A percentile compares a stretch with the other conserved stretches of the same genome.
These are phyloP conservation scores for Phymastichus coffea DNA, from an alignment of 1,140 invertebrate genomes.

Conservation along the genomic window DNA sequence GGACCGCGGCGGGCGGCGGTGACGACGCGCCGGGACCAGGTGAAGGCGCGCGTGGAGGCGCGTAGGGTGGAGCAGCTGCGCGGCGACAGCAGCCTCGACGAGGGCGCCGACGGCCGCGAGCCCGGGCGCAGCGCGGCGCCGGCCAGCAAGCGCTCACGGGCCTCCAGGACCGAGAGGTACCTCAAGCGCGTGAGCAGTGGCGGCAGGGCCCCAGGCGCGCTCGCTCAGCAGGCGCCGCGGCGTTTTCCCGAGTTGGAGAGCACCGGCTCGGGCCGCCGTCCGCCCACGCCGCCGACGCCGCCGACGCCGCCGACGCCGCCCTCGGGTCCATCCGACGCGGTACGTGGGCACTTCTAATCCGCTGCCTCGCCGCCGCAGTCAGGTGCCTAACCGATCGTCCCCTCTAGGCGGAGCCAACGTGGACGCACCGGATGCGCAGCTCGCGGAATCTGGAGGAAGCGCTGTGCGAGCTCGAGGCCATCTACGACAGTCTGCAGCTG, in stretches of 20 bases:
- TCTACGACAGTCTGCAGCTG: constrained; percentile 80
- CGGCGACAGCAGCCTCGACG: constrained; percentile 69
- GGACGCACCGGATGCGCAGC: too few species aligned
- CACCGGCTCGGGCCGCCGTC: neutral
- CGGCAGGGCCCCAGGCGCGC: constrained; percentile 6
- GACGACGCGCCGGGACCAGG: constrained; percentile 36
- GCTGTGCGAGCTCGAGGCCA: constrained; percentile 82
- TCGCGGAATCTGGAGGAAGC: constrained; percentile 83
- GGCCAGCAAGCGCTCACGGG: constrained; percentile 60
- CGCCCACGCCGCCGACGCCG: too few species aligned
- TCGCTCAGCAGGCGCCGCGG: constrained; percentile 25
- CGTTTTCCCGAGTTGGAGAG: constrained; percentile 27
- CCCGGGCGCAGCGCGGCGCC: constrained; percentile 46
- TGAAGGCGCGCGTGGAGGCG: constrained; percentile 60
- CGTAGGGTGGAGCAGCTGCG: constrained; percentile 67
- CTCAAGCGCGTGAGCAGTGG: constrained; percentile 55
- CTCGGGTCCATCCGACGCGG: neutral
- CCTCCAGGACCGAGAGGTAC: constrained; percentile 76
- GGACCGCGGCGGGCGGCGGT: constrained; percentile 20
- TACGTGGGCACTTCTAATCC: neutral
- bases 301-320: neutral
- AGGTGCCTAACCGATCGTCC: constrained; percentile 28
- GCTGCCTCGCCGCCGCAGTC: neutral
- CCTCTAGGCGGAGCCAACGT: constrained; percentile 21
- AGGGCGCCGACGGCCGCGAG: constrained; percentile 55